Evolutionary conservation across 1,140 invertebrate genomes (phyloP).

Genomic region (Sogatella furcifera): DNA sequence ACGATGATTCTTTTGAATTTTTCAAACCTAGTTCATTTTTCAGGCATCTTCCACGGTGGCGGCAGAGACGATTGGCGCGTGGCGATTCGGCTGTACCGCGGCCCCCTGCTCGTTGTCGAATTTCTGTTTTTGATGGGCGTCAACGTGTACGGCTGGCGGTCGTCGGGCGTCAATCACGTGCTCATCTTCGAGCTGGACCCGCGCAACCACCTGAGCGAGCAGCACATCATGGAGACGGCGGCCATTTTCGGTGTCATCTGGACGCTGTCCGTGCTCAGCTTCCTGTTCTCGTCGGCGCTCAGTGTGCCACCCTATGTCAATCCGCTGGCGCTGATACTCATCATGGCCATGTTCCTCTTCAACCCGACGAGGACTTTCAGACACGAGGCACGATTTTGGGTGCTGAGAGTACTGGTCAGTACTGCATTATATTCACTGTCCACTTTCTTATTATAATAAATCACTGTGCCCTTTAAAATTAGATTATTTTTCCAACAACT

Average conservation of each 20-base stretch:
- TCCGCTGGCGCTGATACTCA: slow-evolving; percentile 71
- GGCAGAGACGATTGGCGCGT: slow-evolving; percentile 62
- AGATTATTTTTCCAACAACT: no score
- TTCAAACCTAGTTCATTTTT: no score
- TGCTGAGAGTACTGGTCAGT: slow-evolving; percentile 63
- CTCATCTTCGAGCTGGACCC: slow-evolving; percentile 98
- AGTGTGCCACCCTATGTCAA: slow-evolving; percentile 84
- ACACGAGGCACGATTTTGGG: slow-evolving; percentile 82
- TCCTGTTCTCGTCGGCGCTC: slow-evolving; percentile 74
- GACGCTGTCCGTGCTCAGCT: slow-evolving; percentile 73
- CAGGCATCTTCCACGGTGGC: slow-evolving; percentile 62
- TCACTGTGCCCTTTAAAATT: no score
- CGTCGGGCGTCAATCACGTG: slow-evolving; percentile 97
- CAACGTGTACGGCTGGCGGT: slow-evolving; percentile 97
- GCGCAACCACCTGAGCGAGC: slow-evolving; percentile 89
- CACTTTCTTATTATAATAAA: no score
- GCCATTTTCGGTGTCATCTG: slow-evolving; percentile 92
- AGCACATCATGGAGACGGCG: slow-evolving; percentile 93
- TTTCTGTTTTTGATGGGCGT: slow-evolving; percentile 94
- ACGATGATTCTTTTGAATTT: no score
- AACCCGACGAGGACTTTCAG: slow-evolving; percentile 91
- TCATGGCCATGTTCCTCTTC: slow-evolving; percentile 82
- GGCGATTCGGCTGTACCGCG: slow-evolving; percentile 79
- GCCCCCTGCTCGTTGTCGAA: slow-evolving; percentile 83
- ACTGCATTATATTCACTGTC: no score